These are phyloP conservation scores for Temnothorax unifasciatus DNA, from an alignment of 2,888 invertebrate genomes.

Conservation along the genomic window DNA sequence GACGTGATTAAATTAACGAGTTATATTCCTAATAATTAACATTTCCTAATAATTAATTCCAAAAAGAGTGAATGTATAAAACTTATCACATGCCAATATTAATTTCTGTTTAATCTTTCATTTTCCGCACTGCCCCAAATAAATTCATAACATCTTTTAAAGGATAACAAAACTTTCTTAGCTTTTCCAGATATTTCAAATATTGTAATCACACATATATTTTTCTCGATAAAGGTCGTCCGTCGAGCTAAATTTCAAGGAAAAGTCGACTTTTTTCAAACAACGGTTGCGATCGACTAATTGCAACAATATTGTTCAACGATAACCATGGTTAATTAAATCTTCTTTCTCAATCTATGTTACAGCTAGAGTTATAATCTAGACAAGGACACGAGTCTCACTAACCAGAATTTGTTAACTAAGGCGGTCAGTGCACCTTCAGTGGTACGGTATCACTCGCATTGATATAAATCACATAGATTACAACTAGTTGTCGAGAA, in stretches of 20 bases:
- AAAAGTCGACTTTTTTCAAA: slow-evolving; percentile 9
- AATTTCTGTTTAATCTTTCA: slow-evolving; percentile 13
- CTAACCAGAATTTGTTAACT: slow-evolving; percentile 52
- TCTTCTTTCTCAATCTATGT: slow-evolving; percentile 51
- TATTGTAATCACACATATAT: neutral
- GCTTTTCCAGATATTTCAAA: neutral
- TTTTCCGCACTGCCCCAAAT: neutral
- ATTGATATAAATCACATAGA: slow-evolving; percentile 29
- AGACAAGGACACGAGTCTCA: slow-evolving; percentile 47
- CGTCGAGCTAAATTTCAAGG: neutral
- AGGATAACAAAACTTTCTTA: neutral
- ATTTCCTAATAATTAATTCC: slow-evolving; percentile 13
- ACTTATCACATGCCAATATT: neutral
- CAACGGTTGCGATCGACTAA: neutral
- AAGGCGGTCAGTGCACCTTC: slow-evolving; percentile 40
- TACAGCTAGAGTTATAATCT: slow-evolving; percentile 50
- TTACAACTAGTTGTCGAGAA: slow-evolving; percentile 31
- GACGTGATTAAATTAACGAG: slow-evolving; percentile 38
- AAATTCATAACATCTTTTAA: neutral
- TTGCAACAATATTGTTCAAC: slow-evolving; percentile 8
- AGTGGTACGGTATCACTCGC: slow-evolving; percentile 40
- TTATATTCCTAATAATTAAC: slow-evolving; percentile 11
- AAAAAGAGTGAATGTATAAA: neutral
- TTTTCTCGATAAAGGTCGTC: neutral
- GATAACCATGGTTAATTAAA: slow-evolving; percentile 36